phyloP scores from a whole-genome alignment of 2,113 vertebrate genomes.

The Poeciliopsis retropinna region DNA sequence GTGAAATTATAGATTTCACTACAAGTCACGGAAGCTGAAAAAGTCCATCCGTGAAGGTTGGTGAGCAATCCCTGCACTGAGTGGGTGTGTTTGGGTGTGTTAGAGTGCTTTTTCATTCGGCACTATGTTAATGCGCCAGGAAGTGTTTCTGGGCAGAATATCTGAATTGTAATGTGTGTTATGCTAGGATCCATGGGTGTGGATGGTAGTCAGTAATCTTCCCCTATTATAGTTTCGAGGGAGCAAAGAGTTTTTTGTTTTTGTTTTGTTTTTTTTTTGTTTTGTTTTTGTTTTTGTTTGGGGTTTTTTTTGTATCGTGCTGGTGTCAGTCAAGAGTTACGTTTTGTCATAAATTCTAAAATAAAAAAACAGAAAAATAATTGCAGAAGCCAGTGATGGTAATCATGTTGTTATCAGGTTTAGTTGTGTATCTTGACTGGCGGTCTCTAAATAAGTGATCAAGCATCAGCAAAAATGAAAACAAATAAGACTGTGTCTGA shows the following conservation, averaged over 20 bases:
- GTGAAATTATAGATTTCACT: not conserved
- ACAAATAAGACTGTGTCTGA: not conserved
- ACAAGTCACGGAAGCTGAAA: not conserved
- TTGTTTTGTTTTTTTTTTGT: slow-evolving; percentile 25
- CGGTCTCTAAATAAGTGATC: not conserved
- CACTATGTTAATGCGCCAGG: slow-evolving; percentile 34
- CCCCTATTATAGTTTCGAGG: slow-evolving; percentile 2
- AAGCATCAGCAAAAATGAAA: not conserved
- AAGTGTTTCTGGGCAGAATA: slow-evolving; percentile 46
- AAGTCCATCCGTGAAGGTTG: slow-evolving; percentile 3
- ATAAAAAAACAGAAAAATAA: too few species aligned
- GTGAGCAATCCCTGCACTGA: slow-evolving; percentile 39
- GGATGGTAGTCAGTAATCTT: slow-evolving; percentile 19
- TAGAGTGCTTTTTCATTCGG: slow-evolving; percentile 56
- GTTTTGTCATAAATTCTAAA: not conserved
- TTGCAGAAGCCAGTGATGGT: not conserved
- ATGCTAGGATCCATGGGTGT: slow-evolving; percentile 35
- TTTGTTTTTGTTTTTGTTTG: slow-evolving; percentile 17
- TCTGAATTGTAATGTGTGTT: slow-evolving; percentile 9
- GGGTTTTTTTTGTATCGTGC: not conserved
- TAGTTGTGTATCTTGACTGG: not conserved
- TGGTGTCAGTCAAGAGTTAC: not conserved
- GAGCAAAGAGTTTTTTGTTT: slow-evolving; percentile 4
- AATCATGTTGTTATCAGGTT: not conserved
- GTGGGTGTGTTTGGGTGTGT: slow-evolving; percentile 66